Base-by-base conservation (phyloP, 1,140 invertebrate genomes). In the Listronotus oregonensis region DNA sequence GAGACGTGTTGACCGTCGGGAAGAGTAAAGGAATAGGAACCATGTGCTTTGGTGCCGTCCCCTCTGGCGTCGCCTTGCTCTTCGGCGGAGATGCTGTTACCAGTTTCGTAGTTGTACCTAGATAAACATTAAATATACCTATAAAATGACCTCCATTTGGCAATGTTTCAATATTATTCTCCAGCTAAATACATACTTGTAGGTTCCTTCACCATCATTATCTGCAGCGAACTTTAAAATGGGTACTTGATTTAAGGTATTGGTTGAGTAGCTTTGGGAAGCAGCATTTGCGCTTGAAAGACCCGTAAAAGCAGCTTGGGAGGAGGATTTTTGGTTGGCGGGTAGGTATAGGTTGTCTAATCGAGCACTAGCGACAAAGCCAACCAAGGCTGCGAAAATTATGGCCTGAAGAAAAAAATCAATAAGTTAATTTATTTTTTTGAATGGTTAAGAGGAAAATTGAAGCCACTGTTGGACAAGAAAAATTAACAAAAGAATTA, bases 271-370 rank as follows among this genome's bases (percentile, higher is more conserved):
- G 14, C 7, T 11, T 14, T 14, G n/a, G n/a, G 4, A 7, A 14
- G 1, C n/a, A 21, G n/a, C 1, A 6, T n/a, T 12, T 27, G 1
- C 12, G 21, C 3, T 21, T 12, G 8, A 7, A n/a, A 1, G 14
- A 9, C 32, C 43, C n/a, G 2, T 15, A 18, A 34, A 43, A 42
- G 12, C 55, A 12, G 4, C 32, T 58, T 21, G 17, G 12, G 43
- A 8, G 7, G 17, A 40, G 3, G 17, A 21, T 50, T 44, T 46
- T 66, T 52, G 43, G 37, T 80, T 75, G 1, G 85, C 85, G 15
- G 86, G 86, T n/a, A 87, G 79, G 72, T 87, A 87, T 11, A 80
- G 83, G 70, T 83, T 85, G 57, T 87, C 86, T 63, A 87, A 76
- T 51, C 85, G 82, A 34, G 60, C 70, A 44, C 64, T 67, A 52